Percentiles rank a stretch among this genome's conserved stretches.
phyloP scores from a whole-genome alignment of 53 echinoderm and acorn worm genomes.

The Zoroaster sp. region DNA sequence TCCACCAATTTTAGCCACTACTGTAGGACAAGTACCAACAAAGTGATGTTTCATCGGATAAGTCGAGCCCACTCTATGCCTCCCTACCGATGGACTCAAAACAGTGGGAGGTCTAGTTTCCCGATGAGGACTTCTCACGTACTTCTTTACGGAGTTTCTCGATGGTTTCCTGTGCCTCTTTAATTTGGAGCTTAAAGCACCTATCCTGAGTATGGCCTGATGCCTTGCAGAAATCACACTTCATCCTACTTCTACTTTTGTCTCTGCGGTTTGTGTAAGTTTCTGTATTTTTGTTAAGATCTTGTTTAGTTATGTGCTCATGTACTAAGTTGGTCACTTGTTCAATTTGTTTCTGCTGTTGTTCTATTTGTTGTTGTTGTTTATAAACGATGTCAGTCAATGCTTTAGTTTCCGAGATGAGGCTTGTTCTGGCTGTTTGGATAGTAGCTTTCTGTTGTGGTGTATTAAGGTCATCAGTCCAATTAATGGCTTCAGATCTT shows the following conservation, averaged over 20 bases:
- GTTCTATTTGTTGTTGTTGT: constrained; percentile 14
- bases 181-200: too few species aligned
- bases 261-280: neutral
- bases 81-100: too few species aligned
- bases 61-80: too few species aligned
- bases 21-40: too few species aligned
- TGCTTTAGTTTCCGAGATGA: neutral
- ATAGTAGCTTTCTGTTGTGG: neutral
- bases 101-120: too few species aligned
- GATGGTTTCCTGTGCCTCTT: too few species aligned
- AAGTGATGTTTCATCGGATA: too few species aligned
- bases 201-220: neutral
- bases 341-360: constrained; percentile 7
- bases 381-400: neutral
- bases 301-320: neutral
- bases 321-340: neutral
- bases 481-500: neutral
- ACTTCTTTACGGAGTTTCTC: too few species aligned
- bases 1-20: too few species aligned
- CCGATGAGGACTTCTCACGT: too few species aligned
- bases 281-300: neutral
- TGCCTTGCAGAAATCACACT: neutral
- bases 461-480: neutral
- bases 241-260: neutral
- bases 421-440: neutral